Base-by-base conservation (phyloP, 1,140 invertebrate genomes). In the Samia ricini region DNA sequence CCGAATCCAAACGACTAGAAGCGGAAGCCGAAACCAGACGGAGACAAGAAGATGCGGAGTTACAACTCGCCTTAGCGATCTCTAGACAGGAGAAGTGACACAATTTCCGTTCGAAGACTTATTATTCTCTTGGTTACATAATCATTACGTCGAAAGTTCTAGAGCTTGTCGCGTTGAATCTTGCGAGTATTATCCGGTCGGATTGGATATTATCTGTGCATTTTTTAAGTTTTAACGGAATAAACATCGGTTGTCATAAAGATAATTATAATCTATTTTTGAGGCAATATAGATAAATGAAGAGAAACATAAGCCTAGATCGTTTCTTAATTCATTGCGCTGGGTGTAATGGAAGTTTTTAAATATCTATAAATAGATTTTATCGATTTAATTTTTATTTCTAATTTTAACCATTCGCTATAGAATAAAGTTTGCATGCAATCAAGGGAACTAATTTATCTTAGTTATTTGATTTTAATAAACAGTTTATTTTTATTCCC, bases 61-160 rank as follows among this genome's bases (percentile, higher is more conserved):
- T 93, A 29, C 90, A 92, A 70, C 86, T 92, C 24, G 92, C 92
- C 0, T 79, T 93, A 56, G 91, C 90, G 10, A 83, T 93, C 48
- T 93, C 92, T 58, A 85, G 83, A 42, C 33, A 42, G n/a, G 33
- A 42, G 15, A 42, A 42, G 33, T 42, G 33, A 42, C 33, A n/a
- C 10, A 42, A 15, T 15, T 4, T 15, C 33, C 15, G n/a, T 15
- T 8, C 4, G 15, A 15, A 42, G 1, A 12, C 33, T 42, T 15
- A n/a, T n/a, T n/a, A n/a, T 15, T 15, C 12, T 12, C 12, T 15
- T 42, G 33, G 33, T 42, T 15, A 42, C 12, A 12, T 42, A 4
- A 26, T 26, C 8, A 8, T 4, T 8, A 26, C 33, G 10, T 42
- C 12, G 33, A 42, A 42, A 15, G 4, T 42, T 42, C 33, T 42